phyloP scores from a whole-genome alignment of 2,888 invertebrate species.

The Heteromyza rotundicornis region DNA sequence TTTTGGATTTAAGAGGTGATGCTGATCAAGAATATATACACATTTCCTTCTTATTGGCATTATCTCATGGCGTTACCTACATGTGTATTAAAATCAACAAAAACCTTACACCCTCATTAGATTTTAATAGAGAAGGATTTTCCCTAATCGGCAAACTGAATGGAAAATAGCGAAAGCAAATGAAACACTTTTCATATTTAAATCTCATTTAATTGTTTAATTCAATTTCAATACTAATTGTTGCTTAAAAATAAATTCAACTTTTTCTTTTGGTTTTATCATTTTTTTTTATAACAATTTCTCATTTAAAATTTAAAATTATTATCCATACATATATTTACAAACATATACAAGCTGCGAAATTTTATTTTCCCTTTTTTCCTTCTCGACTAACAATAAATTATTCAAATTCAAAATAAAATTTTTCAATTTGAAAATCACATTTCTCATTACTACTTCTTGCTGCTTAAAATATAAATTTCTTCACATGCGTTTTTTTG shows the following conservation, averaged over 20 bases:
- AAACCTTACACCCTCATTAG: no score
- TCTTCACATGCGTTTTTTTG: not conserved
- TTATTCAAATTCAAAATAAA: not conserved
- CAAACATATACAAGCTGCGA: not conserved
- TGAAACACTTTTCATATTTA: no score
- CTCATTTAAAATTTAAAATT: slow-evolving; percentile 23
- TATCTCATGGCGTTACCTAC: no score
- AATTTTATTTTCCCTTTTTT: slow-evolving; percentile 11
- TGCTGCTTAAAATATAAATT: no score
- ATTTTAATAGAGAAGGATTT: no score
- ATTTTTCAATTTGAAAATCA: slow-evolving; percentile 17
- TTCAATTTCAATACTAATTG: slow-evolving; percentile 45
- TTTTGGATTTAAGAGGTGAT: no score
- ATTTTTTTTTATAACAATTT: slow-evolving; percentile 51
- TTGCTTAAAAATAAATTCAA: slow-evolving; percentile 34
- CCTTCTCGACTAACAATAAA: not conserved
- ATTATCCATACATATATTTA: slow-evolving; percentile 10
- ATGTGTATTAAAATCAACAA: no score
- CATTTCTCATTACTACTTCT: slow-evolving; percentile 16
- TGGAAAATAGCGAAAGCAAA: no score
- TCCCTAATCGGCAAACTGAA: no score
- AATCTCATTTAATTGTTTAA: not conserved
- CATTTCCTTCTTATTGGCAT: no score
- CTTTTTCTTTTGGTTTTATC: no score
- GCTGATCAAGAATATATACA: no score